Evolutionary conservation across 35 echinoderm and acorn worm species (phyloP).

Genomic region (Diadema setosum): DNA sequence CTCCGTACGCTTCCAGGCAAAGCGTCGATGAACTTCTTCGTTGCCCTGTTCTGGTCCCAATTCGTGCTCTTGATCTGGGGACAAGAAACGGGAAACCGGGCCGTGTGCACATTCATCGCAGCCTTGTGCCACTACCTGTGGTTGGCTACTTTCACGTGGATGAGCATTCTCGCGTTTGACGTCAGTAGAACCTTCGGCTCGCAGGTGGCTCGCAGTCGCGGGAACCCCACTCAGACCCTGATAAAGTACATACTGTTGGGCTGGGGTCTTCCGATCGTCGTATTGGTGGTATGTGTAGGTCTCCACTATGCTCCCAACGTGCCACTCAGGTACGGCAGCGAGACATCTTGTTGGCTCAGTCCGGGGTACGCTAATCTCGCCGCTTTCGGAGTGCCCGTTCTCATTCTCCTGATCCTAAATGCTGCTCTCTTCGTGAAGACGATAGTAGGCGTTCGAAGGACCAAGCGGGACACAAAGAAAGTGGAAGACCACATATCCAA

Average conservation of each 20-base stretch:
- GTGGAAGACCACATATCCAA: background rate
- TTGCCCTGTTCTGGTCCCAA: slow-evolving; percentile 25
- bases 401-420: background rate
- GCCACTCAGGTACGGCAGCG: background rate
- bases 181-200: slow-evolving; percentile 56
- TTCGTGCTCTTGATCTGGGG: slow-evolving; percentile 11
- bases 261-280: background rate
- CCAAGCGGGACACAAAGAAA: background rate
- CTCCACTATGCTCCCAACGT: background rate
- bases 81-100: background rate
- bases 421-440: background rate
- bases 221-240: background rate
- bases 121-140: slow-evolving; percentile 46
- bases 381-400: slow-evolving; percentile 14
- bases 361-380: slow-evolving; percentile 2
- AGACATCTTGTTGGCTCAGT: background rate
- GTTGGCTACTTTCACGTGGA: slow-evolving; percentile 53
- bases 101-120: slow-evolving; percentile 14
- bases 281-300: background rate
- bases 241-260: background rate
- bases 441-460: background rate
- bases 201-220: background rate
- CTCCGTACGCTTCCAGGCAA: slow-evolving; percentile 34
- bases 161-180: slow-evolving; percentile 56
- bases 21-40: slow-evolving; percentile 46